phyloP scores from a whole-genome alignment of 64 coral and sea anemone genomes.

The Trachythela sp. region DNA sequence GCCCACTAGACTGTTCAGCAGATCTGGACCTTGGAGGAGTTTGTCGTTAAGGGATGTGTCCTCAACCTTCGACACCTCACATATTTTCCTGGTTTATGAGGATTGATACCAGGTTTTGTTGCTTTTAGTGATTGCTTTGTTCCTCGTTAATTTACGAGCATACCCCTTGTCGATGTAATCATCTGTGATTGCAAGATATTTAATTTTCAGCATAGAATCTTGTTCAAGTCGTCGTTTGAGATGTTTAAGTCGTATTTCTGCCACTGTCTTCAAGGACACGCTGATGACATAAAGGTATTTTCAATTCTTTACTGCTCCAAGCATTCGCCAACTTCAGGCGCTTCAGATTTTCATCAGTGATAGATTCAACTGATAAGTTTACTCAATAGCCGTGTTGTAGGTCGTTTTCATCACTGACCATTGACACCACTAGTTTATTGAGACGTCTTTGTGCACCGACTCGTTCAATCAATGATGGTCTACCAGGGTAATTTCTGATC shows the following conservation, averaged over 20 bases:
- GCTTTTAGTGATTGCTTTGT: not conserved
- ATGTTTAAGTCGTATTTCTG: slow-evolving; percentile 9
- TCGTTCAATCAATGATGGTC: too few species aligned
- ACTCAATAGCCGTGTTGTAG: too few species aligned
- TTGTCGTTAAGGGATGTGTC: not conserved
- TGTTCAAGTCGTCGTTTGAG: not conserved
- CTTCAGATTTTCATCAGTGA: slow-evolving; percentile 8
- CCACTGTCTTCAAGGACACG: not conserved
- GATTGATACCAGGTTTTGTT: not conserved
- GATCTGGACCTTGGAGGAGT: not conserved
- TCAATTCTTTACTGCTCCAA: slow-evolving; percentile 25
- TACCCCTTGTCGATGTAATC: not conserved
- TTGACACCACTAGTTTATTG: too few species aligned
- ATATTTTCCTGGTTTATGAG: not conserved
- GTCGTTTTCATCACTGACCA: too few species aligned
- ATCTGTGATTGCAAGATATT: not conserved
- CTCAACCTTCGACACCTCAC: not conserved
- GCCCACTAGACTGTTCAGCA: not conserved
- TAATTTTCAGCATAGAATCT: not conserved
- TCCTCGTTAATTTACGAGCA: not conserved
- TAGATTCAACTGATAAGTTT: too few species aligned
- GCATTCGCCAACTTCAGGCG: not conserved
- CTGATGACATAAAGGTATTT: slow-evolving; percentile 9
- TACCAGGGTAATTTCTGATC: too few species aligned
- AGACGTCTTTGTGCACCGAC: too few species aligned